Evolutionary conservation across 2,113 vertebrate genomes (phyloP).

Genomic region (Malurus cyaneus): DNA sequence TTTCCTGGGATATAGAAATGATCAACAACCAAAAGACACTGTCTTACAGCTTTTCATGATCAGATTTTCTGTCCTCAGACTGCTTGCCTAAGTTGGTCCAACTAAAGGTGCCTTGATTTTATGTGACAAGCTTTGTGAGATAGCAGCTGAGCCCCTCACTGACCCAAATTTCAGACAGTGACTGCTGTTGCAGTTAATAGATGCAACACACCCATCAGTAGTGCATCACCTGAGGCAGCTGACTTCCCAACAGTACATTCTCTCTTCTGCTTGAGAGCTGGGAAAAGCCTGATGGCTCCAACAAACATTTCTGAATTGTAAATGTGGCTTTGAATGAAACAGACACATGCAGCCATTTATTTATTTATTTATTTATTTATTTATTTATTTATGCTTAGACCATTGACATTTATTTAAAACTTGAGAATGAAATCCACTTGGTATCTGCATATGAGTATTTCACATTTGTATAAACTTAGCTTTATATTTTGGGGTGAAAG

Average conservation of each 20-base stretch:
- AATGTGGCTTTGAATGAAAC: background rate
- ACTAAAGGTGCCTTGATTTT: background rate
- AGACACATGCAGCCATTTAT: background rate
- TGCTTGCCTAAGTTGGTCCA: background rate
- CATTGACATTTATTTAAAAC: background rate
- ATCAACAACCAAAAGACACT: background rate
- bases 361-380: background rate
- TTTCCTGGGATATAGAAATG: background rate
- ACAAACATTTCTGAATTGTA: background rate
- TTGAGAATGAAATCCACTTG: background rate
- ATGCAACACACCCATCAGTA: background rate
- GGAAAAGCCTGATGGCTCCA: background rate
- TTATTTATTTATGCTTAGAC: background rate
- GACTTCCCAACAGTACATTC: background rate
- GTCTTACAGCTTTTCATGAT: background rate
- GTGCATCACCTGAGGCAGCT: rapidly evolving
- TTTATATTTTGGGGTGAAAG: background rate
- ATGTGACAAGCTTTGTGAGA: background rate
- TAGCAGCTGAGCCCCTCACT: rapidly evolving
- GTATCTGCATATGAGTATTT: background rate
- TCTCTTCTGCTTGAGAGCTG: background rate
- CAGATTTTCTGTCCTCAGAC: background rate
- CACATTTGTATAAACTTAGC: background rate
- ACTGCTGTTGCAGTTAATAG: background rate
- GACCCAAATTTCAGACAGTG: background rate